phyloP scores from a whole-genome alignment of 2,113 vertebrate genomes.

The Quiscalus mexicanus region DNA sequence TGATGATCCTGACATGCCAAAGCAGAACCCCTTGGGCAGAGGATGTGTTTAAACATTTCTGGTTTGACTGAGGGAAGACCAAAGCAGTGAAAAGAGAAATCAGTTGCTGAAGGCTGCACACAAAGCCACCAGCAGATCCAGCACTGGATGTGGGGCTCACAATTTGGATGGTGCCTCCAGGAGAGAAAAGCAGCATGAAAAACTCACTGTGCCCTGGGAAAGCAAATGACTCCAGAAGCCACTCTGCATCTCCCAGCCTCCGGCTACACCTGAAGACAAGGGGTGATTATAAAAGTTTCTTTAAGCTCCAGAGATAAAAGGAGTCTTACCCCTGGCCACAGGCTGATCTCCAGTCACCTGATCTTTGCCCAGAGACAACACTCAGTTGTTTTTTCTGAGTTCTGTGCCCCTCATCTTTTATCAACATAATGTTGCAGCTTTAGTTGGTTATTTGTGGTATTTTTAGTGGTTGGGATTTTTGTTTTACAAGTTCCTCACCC shows the following conservation, averaged over 20 bases:
- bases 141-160: not conserved
- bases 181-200: not conserved
- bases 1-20: not conserved
- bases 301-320: slow-evolving; percentile 9
- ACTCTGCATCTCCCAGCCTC: not conserved
- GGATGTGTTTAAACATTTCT: not conserved
- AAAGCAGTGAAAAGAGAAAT: not conserved
- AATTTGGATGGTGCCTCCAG: not conserved
- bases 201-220: not conserved
- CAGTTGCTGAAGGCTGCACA: not conserved
- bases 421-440: not conserved
- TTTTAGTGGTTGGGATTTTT: not conserved
- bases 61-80: not conserved
- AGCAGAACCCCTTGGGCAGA: not conserved
- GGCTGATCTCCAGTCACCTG: not conserved
- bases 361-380: not conserved
- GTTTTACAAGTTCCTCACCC: not conserved
- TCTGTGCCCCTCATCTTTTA: not conserved
- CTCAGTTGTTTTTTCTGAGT: not conserved
- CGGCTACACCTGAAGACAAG: not conserved
- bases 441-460: not conserved
- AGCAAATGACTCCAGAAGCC: not conserved
- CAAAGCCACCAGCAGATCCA: not conserved
- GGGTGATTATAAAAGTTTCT: not conserved
- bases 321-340: accelerated